A percentile compares a stretch with the other conserved stretches of the same genome.
Evolutionary conservation across 2,113 vertebrate species (phyloP).

Genomic region (Stigmatopora argus): DNA sequence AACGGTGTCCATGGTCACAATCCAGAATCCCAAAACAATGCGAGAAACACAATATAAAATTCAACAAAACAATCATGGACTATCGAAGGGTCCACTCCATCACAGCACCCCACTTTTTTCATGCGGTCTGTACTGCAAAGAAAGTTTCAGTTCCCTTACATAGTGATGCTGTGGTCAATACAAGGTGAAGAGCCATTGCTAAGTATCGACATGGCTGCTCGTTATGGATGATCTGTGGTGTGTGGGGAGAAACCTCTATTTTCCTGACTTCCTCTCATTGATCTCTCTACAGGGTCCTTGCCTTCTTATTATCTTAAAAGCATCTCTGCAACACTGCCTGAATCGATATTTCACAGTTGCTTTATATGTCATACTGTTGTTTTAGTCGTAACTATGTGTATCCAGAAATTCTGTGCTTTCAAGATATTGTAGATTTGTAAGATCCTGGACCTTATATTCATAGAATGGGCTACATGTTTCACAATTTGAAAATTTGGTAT

Average conservation of each 20-base stretch:
- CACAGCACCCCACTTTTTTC: no score
- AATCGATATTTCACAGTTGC: slow-evolving; percentile 63
- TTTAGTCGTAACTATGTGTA: slow-evolving; percentile 29
- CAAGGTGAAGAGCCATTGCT: slow-evolving; percentile 28
- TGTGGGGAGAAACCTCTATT: slow-evolving; percentile 57
- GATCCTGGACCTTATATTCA: not conserved
- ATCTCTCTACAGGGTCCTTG: slow-evolving; percentile 61
- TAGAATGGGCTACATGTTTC: not conserved
- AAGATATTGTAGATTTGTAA: slow-evolving; percentile 19
- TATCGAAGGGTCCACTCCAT: not conserved
- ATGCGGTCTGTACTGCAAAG: not conserved
- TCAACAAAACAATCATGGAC: not conserved
- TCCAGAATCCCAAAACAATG: not conserved
- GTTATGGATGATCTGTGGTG: slow-evolving; percentile 67
- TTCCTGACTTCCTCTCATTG: slow-evolving; percentile 64
- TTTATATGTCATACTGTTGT: slow-evolving; percentile 51
- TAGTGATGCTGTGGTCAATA: slow-evolving; percentile 3
- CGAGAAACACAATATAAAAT: not conserved
- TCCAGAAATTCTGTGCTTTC: slow-evolving; percentile 19
- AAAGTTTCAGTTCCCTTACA: slow-evolving; percentile 12
- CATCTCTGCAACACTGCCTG: slow-evolving; percentile 61
- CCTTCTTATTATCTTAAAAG: slow-evolving; percentile 70
- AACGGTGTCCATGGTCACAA: no score
- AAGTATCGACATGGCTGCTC: slow-evolving; percentile 59
- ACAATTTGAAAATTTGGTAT: not conserved